Percentiles rank a stretch among this genome's conserved stretches.
Evolutionary conservation across 2,113 vertebrate genomes (phyloP).

Genomic region (Hyaena hyaena): DNA sequence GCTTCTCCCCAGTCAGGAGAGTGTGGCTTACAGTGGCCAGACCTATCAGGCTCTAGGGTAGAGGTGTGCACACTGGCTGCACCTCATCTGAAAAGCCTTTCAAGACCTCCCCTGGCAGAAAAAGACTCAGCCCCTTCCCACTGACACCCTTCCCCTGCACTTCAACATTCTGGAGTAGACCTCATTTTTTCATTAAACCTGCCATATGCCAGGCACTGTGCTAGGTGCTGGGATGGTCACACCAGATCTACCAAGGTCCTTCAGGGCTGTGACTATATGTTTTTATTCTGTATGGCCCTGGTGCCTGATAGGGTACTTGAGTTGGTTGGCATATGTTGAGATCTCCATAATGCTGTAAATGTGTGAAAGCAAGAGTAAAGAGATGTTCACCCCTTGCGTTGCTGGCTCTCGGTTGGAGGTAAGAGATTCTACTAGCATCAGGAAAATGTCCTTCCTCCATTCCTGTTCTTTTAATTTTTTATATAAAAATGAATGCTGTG

Average conservation of each 20-base stretch:
- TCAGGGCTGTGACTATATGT: not conserved
- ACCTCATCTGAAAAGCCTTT: not conserved
- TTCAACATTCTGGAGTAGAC: not conserved
- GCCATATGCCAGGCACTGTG: not conserved
- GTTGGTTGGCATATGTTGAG: not conserved
- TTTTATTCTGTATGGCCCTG: not conserved
- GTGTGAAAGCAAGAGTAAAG: not conserved
- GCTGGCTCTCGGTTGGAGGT: not conserved
- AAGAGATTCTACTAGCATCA: not conserved
- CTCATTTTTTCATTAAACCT: conserved; percentile 18
- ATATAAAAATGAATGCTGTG: not conserved
- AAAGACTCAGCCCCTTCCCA: not conserved
- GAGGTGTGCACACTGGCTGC: not conserved
- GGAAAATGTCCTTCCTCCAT: not conserved
- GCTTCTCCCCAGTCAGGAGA: not conserved
- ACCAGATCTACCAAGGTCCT: not conserved
- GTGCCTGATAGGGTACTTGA: not conserved
- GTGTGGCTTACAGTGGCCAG: not conserved
- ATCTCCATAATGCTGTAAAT: not conserved
- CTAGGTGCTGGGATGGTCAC: not conserved
- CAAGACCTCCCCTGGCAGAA: not conserved
- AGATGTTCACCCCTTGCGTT: not conserved
- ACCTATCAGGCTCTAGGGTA: not conserved
- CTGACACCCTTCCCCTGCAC: not conserved
- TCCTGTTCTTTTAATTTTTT: conserved; percentile 42